These are phyloP conservation scores for Aptenodytes forsteri DNA, from an alignment of 2,113 vertebrate genomes.

Conservation along the genomic window DNA sequence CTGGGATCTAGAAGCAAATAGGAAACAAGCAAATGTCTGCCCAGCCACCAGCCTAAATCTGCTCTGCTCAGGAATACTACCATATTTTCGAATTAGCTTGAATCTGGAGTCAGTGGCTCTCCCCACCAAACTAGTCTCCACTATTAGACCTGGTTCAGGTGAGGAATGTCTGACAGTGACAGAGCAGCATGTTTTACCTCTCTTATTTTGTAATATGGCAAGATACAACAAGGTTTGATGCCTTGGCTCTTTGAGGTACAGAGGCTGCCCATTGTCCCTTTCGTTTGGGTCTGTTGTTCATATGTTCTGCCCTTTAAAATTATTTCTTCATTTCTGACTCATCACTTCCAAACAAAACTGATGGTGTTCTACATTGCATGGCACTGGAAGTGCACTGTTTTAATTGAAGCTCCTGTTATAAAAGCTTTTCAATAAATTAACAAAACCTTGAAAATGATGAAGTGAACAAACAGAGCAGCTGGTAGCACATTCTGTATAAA, in stretches of 20 bases:
- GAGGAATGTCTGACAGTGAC: background rate
- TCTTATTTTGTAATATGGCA: background rate
- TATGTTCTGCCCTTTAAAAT: background rate
- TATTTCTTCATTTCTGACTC: background rate
- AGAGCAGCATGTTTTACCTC: background rate
- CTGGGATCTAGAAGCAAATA: background rate
- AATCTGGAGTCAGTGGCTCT: background rate
- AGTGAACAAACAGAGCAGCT: background rate
- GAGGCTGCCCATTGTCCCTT: background rate
- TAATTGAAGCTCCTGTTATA: background rate
- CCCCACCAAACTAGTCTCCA: background rate
- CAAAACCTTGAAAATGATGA: background rate
- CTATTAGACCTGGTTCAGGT: background rate
- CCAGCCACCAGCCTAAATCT: background rate
- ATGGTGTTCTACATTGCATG: background rate
- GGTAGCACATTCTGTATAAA: background rate
- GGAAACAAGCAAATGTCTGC: background rate
- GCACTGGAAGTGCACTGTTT: background rate
- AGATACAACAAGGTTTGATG: background rate
- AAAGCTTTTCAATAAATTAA: conserved; percentile 41
- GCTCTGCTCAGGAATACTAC: background rate
- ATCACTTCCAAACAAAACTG: background rate
- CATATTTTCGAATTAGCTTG: background rate
- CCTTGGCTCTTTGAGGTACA: background rate
- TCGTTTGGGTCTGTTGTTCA: background rate